Conservation (phyloP, 2,888 invertebrate genomes). For the Phasia obesa region DNA sequence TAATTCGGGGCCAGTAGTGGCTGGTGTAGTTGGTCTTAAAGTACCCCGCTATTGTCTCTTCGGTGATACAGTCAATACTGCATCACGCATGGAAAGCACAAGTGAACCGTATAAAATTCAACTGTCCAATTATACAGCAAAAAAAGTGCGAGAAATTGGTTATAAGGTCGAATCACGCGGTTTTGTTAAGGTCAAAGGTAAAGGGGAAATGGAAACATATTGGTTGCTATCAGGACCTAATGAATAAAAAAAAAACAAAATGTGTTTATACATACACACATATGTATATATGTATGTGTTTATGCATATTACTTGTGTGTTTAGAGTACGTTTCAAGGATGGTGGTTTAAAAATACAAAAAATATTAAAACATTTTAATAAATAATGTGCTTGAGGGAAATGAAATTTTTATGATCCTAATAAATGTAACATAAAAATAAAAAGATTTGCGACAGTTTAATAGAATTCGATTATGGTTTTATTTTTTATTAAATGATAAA, state of each 20-base stretch:
- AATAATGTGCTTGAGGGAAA: neutral
- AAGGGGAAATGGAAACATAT: constrained; percentile 94
- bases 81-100: constrained; percentile 92
- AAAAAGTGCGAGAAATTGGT: constrained; percentile 86
- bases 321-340: too few relatives aligned
- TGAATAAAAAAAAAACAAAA: constrained; percentile 6
- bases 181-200: constrained; percentile 91
- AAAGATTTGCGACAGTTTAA: constrained; percentile 16
- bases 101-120: constrained; percentile 88
- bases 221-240: constrained; percentile 87
- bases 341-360: too few relatives aligned
- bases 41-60: constrained; percentile 92
- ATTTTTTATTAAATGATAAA: constrained; percentile 6
- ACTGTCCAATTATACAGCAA: constrained; percentile 88
- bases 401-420: neutral
- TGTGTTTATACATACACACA: too few relatives aligned
- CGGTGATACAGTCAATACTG: constrained; percentile 95
- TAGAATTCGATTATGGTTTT: constrained; percentile 2
- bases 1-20: constrained; percentile 94
- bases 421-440: constrained; percentile 12
- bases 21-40: constrained; percentile 92
- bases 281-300: neutral
- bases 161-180: constrained; percentile 89
- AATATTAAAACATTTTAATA: neutral
- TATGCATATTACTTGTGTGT: too few relatives aligned